Evolutionary conservation across 2,113 vertebrate genomes (phyloP).

Genomic region (Henicopernis longicauda): DNA sequence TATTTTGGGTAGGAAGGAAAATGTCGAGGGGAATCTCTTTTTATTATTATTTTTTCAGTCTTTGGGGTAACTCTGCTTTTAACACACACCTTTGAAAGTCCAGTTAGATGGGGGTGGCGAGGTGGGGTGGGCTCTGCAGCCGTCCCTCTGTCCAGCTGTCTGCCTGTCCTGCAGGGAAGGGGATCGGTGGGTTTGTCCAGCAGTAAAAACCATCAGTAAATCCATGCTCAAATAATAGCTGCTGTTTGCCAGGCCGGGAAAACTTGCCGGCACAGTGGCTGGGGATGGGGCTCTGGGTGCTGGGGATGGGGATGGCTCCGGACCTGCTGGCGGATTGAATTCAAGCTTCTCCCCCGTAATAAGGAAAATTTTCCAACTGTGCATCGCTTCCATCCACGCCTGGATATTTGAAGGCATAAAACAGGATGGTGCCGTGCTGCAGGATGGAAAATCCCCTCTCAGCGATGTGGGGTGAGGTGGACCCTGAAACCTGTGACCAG

Average conservation of each 20-base stretch:
- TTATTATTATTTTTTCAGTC: not conserved
- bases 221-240: not conserved
- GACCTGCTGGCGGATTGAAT: not conserved
- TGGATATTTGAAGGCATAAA: conserved; percentile 7
- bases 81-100: not conserved
- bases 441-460: conserved; percentile 12
- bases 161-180: not conserved
- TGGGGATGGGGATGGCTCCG: not conserved
- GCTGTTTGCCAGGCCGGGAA: not conserved
- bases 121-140: not conserved
- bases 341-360: not conserved
- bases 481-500: not conserved
- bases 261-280: not conserved
- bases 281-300: not conserved
- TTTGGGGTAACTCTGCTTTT: not conserved
- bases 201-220: not conserved
- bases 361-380: conserved; percentile 30
- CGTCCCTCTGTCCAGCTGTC: accelerated
- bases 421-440: not conserved
- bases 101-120: not conserved
- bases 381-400: not conserved
- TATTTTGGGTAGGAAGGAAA: conserved; percentile 32
- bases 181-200: not conserved
- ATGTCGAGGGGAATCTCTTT: conserved; percentile 5
- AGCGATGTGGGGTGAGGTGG: not conserved